Conservation (phyloP, 2,797 vertebrate species). For the Acrossocheilus wenchowensis region DNA sequence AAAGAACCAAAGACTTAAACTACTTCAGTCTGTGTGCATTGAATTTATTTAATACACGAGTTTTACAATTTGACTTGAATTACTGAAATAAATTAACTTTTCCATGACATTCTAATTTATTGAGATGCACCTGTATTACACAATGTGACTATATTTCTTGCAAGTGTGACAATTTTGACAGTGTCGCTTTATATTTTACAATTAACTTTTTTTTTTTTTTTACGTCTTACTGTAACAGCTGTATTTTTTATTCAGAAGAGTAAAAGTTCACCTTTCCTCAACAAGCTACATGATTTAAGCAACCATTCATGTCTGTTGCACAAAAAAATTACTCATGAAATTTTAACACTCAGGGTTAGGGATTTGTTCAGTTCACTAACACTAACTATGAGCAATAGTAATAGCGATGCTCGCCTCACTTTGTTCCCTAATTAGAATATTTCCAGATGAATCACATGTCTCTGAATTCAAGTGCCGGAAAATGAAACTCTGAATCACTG, state of each 20-base stretch:
- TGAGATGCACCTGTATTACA: no score
- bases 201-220: not conserved
- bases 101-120: no score
- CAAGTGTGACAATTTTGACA: not conserved
- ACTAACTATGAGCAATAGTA: not conserved
- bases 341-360: not conserved
- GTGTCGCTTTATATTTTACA: not conserved
- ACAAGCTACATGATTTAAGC: no score
- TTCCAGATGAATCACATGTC: conserved; percentile 20
- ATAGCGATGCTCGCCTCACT: not conserved
- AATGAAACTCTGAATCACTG: conserved; percentile 39
- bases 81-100: no score
- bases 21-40: no score
- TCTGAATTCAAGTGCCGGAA: conserved; percentile 5
- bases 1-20: no score
- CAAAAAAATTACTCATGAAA: not conserved
- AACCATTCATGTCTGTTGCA: not conserved
- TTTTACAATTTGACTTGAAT: no score
- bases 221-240: not conserved
- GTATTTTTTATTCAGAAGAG: not conserved
- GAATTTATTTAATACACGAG: no score
- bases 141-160: not conserved
- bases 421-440: not conserved
- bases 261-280: not conserved
- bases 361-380: not conserved